Base-by-base conservation (phyloP, 1,140 invertebrate species). In the Cydia splendana region DNA sequence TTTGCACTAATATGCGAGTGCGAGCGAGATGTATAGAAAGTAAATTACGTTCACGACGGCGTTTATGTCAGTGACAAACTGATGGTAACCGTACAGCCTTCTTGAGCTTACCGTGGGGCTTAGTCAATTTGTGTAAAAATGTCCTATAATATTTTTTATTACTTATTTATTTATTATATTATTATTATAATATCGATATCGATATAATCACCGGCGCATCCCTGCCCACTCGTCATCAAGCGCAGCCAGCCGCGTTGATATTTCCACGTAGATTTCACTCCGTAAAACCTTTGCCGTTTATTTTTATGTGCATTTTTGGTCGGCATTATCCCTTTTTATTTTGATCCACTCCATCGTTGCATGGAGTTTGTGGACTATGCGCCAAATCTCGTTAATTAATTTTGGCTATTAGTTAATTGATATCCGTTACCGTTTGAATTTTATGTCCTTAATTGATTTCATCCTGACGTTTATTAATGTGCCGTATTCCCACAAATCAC, bases 251-350 rank as follows among this genome's bases (percentile, higher is more conserved):
- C 82, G 86, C 88, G 88, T 87, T 91, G 91, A 91, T 92, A 92
- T 92, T 91, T 91, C 87, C 89, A 91, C 88, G 91, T 92, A 91
- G 88, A 91, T 92, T 92, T 92, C 86, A 90, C 89, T 92, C 88
- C 87, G 88, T 91, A 90, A 91, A 90, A 90, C 88, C 88, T 92
- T 92, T 88, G 81, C 87, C 84, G 88, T 90, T 91, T 92, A 91
- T 91, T 91, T 91, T 92, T 90, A 86, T 90, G 89, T 89, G 90
- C 87, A 91, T 88, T 91, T 92, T 89, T 85, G 85, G 89, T 90
- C 86, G 84, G 83, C 86, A 87, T 85, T 85, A 87, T 90, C 87
- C 87, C 83, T 87, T 88, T 89, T 88, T 90, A 87, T 90, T 87
- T 85, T 83, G 82, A 84, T 86, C 84, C 85, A 84, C 87, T 85